Base-by-base conservation (phyloP, 2,797 vertebrate genomes). In the Falco novaeseelandiae region DNA sequence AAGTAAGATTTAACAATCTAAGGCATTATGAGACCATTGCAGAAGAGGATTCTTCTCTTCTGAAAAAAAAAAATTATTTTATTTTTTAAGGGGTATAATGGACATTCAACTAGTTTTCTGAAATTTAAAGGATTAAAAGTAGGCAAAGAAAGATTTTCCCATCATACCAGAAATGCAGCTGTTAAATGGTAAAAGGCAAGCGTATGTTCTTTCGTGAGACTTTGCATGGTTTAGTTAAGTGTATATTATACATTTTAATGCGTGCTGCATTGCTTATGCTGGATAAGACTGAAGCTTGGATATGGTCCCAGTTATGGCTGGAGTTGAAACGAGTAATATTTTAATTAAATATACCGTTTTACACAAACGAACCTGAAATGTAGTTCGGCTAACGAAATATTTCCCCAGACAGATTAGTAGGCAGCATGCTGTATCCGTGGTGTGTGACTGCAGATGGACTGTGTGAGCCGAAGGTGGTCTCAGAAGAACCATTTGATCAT, bases 321-420 rank as follows among this genome's bases (percentile, higher is more conserved):
- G 89, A 94, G 82, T 93, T 89, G 83, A 93, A 96, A 96, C 10
- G 7, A 97, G 88, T 90, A 95, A 93, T 93, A 93, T 91, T 95
- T 97, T 98, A 97, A 98, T 98, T 97, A 95, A 97, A 93, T 95
- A 86, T 42, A 94, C 83, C 10, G 0, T 96, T 97, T 97, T 96
- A 86, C 69, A 95, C 84, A 96, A 94, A 85, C 19, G 40, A 96
- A 84, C 51, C 87, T 91, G 93, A 95, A 95, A 94, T 86, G 69
- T 54, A 95, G 89, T 93, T 95, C 59, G 0, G 52, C 67, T 90
- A 93, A 85, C 62, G 6, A 91, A 95, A 87, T 89, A 81, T 94
- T 96, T 96, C 96, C 96, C 96, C 55, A n/a, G 94, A 92, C 76
- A 95, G 90, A 96, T 96, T 89, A 73, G 92, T 61, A 93, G 89